Conservation (phyloP, 2,113 vertebrate species). For the Circaetus gallicus region DNA sequence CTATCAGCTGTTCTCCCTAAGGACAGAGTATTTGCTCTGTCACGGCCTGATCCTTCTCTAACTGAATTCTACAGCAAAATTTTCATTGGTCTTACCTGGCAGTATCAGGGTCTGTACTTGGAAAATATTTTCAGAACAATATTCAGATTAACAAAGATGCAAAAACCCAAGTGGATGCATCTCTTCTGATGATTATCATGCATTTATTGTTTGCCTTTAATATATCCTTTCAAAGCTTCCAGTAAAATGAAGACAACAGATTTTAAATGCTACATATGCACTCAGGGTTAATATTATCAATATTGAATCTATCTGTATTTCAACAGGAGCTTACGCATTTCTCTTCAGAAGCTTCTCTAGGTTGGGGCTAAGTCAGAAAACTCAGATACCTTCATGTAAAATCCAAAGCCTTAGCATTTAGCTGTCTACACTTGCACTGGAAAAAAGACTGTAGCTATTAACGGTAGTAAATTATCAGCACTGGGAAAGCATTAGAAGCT, state of each 20-base stretch:
- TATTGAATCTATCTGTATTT: not conserved
- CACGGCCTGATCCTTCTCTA: not conserved
- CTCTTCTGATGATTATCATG: not conserved
- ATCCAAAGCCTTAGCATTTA: not conserved
- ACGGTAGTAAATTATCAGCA: constrained; percentile 25
- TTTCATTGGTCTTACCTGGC: not conserved
- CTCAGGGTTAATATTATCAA: not conserved
- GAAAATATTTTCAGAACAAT: not conserved
- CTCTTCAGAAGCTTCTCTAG: not conserved
- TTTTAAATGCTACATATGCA: not conserved
- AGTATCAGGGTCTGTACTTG: not conserved
- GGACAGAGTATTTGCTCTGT: not conserved
- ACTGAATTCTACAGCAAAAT: not conserved
- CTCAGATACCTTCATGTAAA: not conserved
- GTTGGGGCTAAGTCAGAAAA: not conserved
- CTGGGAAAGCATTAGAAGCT: constrained; percentile 20
- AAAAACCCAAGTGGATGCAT: not conserved
- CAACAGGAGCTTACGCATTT: not conserved
- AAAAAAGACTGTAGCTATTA: constrained; percentile 12
- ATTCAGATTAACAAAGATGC: not conserved
- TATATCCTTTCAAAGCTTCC: not conserved
- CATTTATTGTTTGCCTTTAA: not conserved
- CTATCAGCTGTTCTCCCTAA: not conserved
- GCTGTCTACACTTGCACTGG: not conserved
- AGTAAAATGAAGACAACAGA: not conserved